Evolutionary conservation across 2,113 vertebrate genomes (phyloP), one percentile per base, ranked within the genome.

Genomic region (Carassius gibelio): DNA sequence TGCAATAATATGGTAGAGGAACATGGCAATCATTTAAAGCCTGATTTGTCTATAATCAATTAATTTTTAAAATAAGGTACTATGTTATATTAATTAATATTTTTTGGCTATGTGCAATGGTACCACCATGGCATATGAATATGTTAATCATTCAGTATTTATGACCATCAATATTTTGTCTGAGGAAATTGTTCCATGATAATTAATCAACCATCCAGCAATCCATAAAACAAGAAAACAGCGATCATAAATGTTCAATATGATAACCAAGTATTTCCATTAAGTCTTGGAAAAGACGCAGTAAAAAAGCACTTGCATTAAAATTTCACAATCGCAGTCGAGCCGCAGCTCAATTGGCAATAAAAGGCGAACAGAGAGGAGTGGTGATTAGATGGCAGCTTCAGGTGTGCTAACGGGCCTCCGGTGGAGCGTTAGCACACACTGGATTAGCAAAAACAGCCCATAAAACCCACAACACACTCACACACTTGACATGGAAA

Each of bases 391-490:
- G 72, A 84, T 77, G 42, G 10, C 83, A 76, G 62, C 75, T 84
- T 48, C 57, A 52, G 62, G 83, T 61, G 59, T n/a, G 30, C 5
- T 84, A 77, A 84, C 23, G 5, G 42, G 71, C 38, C 82, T 84
- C 82, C 4, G 38, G 57, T 84, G 82, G 5, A 45, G 72, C n/a
- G 36, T 76, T 75, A 64, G 59, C 13, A 61, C 64, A 23, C 71
- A 52, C 74, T 55, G 75, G 74, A 84, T 84, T 84, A 84, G 23
- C 74, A 77, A 75, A 76, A 66, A 34, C 57, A 84, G 61, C 59
- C 75, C 42, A 68, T 84, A 84, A 84, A 84, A 76, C 7, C 19
- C 76, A 62, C 59, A 23, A 62, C 38, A 62, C 34, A 52, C 55
- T n/a, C 69, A 21, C 69, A 50, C 55, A 62, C 23, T 84, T 84